Percentiles rank a stretch among this genome's conserved stretches.
Evolutionary conservation across 2,797 vertebrate species (phyloP).

Genomic region (Galago senegalensis): DNA sequence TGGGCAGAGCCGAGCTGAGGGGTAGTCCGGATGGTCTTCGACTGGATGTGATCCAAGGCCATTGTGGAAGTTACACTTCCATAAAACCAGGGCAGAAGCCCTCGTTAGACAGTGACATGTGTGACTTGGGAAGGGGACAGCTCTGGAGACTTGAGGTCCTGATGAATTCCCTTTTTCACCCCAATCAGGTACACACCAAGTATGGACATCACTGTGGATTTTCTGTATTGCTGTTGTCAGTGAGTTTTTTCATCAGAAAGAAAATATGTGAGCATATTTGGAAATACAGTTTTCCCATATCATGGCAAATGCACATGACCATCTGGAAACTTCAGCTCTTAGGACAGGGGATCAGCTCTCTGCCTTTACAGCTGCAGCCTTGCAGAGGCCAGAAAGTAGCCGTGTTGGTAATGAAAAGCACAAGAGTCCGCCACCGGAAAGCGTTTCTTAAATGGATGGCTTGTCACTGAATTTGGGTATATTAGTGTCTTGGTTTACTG

Average conservation of each 20-base stretch:
- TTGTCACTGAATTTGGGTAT: not conserved
- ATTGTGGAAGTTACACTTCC: not conserved
- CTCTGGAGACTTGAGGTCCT: not conserved
- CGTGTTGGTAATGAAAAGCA: not conserved
- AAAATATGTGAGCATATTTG: not conserved
- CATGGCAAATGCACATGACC: fast-evolving
- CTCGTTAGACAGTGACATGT: too few relatives aligned
- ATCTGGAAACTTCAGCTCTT: not conserved
- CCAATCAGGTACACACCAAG: not conserved
- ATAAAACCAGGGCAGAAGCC: not conserved
- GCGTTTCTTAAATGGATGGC: not conserved
- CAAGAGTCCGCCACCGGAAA: not conserved
- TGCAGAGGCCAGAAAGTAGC: not conserved
- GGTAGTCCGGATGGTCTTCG: not conserved
- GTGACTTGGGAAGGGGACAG: not conserved
- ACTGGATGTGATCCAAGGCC: not conserved
- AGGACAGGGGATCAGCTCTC: not conserved
- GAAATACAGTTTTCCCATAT: not conserved
- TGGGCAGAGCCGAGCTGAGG: too few relatives aligned
- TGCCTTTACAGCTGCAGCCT: not conserved
- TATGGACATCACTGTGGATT: too few relatives aligned
- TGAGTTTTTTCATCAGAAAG: not conserved
- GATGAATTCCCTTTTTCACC: not conserved
- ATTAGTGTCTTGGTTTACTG: not conserved
- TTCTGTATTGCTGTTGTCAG: not conserved